These are phyloP conservation scores for Acropternis orthonyx DNA, from an alignment of 2,797 vertebrate genomes.

Conservation along the genomic window DNA sequence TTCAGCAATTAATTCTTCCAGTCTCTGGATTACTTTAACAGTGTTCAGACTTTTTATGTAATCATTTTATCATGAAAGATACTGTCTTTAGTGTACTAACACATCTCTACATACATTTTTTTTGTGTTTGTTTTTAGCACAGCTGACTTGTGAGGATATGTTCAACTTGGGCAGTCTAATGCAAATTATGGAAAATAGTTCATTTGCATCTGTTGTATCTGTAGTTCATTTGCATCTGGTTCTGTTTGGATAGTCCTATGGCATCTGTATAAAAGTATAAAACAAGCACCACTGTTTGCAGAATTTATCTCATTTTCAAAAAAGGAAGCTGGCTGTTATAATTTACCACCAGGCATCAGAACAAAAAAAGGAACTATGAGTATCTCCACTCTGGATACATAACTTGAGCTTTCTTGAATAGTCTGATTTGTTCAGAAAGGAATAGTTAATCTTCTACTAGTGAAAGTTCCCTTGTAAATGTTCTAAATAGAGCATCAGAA, in stretches of 20 bases:
- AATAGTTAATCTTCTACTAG: background rate
- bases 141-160: background rate
- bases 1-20: background rate
- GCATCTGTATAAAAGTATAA: background rate
- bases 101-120: background rate
- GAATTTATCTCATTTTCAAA: background rate
- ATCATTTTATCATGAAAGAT: background rate
- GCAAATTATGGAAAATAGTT: background rate
- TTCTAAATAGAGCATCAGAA: background rate
- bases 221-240: background rate
- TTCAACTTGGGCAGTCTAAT: background rate
- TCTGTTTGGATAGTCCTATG: background rate
- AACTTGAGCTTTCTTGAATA: background rate
- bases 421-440: background rate
- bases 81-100: background rate
- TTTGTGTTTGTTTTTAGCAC: background rate
- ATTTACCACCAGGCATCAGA: background rate
- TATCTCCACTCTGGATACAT: background rate
- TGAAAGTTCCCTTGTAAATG: background rate
- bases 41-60: background rate
- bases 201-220: background rate
- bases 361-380: background rate
- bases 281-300: background rate
- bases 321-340: background rate
- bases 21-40: background rate